Conservation (phyloP, 2,113 vertebrate genomes). For the Cochlearius cochlearius region DNA sequence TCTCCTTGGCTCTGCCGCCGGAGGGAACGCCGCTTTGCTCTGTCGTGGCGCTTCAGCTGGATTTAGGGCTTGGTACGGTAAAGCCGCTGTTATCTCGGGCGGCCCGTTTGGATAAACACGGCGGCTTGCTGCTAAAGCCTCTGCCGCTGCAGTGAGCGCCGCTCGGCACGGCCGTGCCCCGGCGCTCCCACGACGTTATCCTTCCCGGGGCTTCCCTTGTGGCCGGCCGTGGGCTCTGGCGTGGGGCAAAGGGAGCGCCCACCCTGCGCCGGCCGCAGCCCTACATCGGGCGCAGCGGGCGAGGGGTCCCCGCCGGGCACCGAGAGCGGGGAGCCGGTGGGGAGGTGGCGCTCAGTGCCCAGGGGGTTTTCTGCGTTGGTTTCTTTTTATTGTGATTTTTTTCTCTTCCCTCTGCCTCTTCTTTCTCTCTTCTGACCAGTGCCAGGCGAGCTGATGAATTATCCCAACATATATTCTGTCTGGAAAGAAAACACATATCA, state of each 20-base stretch:
- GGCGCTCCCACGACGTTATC: rapidly evolving
- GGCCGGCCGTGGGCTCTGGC: neutral
- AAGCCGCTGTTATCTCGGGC: neutral
- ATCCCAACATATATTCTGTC: constrained; percentile 76
- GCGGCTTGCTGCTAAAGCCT: neutral
- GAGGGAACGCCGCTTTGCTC: neutral
- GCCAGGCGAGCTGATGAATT: constrained; percentile 76
- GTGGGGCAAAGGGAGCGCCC: neutral
- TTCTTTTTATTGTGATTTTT: neutral
- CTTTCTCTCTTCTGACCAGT: constrained; percentile 28
- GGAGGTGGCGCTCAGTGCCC: rapidly evolving
- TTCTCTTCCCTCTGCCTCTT: neutral
- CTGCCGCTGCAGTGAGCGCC: neutral
- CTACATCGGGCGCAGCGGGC: rapidly evolving
- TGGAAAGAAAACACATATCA: constrained; percentile 79
- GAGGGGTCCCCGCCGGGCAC: neutral
- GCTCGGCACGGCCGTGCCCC: rapidly evolving
- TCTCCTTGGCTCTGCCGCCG: neutral
- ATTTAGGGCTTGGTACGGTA: neutral
- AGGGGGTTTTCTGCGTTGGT: neutral
- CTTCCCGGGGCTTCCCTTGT: no score
- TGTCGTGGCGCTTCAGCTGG: neutral
- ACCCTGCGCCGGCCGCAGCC: neutral
- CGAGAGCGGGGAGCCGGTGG: neutral
- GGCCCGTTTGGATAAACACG: neutral